phyloP scores from a whole-genome alignment of 2,888 invertebrate species.

The Zele albiditarsus region DNA sequence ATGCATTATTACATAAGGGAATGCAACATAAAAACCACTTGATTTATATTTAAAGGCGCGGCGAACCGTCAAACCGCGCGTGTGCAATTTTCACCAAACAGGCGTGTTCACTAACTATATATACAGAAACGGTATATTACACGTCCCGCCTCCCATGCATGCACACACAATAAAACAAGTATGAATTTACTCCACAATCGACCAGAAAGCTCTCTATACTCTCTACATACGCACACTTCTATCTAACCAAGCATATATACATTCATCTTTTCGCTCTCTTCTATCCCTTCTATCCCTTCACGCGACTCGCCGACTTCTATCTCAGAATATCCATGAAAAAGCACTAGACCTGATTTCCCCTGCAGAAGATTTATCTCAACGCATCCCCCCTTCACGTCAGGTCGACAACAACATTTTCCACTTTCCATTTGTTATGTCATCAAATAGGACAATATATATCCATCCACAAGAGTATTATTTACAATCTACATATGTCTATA shows the following conservation, averaged over 20 bases:
- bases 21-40: neutral
- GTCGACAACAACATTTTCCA: constrained; percentile 40
- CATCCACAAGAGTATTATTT: neutral
- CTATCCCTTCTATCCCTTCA: neutral
- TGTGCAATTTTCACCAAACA: constrained; percentile 16
- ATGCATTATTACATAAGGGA: neutral
- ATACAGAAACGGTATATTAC: neutral
- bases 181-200: neutral
- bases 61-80: constrained; percentile 1
- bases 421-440: neutral
- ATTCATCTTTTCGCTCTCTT: neutral
- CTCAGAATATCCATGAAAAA: constrained; percentile 12
- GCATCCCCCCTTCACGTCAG: constrained; percentile 14
- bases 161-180: constrained; percentile 18
- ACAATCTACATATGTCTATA: neutral
- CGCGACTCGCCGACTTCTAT: constrained; percentile 20
- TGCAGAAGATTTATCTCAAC: constrained; percentile 20
- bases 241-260: neutral
- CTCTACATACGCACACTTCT: neutral
- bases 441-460: constrained; percentile 37
- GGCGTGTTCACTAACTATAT: constrained; percentile 11
- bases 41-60: constrained; percentile 29
- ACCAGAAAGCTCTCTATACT: constrained; percentile 15
- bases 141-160: constrained; percentile 19
- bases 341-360: constrained; percentile 16